Conservation (phyloP, 1,140 invertebrate species). For the Leptinotarsa defecta region DNA sequence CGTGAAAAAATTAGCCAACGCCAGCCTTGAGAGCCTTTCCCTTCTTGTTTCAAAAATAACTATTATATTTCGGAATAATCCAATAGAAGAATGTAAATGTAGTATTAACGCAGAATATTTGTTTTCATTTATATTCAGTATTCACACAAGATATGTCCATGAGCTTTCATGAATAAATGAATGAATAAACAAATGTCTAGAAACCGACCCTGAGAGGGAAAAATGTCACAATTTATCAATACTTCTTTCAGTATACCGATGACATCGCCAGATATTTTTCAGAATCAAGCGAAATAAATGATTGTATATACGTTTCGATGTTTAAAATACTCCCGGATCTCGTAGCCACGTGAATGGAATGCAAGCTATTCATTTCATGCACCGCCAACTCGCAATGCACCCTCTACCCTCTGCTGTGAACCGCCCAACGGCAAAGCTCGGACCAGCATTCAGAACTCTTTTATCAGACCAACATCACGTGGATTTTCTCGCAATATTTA, state of each 20-base stretch:
- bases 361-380: constrained; percentile 27
- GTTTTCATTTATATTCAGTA: too few relatives aligned
- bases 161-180: too few relatives aligned
- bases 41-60: too few relatives aligned
- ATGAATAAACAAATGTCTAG: too few relatives aligned
- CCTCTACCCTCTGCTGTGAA: constrained; percentile 1
- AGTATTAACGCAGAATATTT: too few relatives aligned
- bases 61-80: too few relatives aligned
- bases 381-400: constrained; percentile 21
- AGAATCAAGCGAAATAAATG: constrained; percentile 18
- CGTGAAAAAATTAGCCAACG: too few relatives aligned
- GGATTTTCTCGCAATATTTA: constrained; percentile 24
- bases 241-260: neutral
- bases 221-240: neutral
- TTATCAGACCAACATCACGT: constrained; percentile 25
- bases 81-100: too few relatives aligned
- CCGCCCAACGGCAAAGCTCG: constrained; percentile 1
- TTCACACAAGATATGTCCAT: too few relatives aligned
- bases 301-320: constrained; percentile 17
- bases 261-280: constrained; percentile 14
- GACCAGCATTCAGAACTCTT: constrained; percentile 21
- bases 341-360: constrained; percentile 23
- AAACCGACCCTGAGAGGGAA: neutral
- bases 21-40: too few relatives aligned
- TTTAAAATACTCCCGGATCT: constrained; percentile 7